Evolutionary conservation across 2,888 invertebrate genomes (phyloP).

Genomic region (Limenitis camilla): DNA sequence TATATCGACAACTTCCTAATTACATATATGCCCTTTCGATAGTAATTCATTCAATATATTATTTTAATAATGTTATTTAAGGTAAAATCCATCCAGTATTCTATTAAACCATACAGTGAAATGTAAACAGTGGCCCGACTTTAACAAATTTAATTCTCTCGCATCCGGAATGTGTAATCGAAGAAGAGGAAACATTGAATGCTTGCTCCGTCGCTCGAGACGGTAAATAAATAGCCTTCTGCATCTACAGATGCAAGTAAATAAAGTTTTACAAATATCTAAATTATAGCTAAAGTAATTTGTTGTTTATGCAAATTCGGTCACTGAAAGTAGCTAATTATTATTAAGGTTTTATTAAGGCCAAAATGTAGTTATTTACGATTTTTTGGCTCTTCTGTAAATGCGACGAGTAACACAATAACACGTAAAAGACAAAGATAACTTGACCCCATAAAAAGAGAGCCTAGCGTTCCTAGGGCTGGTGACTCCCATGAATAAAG

Average conservation of each 20-base stretch:
- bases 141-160: constrained; percentile 39
- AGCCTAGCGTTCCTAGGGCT: too few relatives aligned
- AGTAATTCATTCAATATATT: neutral
- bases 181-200: constrained; percentile 25
- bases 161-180: constrained; percentile 40
- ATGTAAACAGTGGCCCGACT: constrained; percentile 26
- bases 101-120: neutral
- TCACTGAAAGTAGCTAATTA: neutral
- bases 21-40: too few relatives aligned
- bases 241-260: neutral
- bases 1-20: too few relatives aligned
- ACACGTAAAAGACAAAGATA: too few relatives aligned
- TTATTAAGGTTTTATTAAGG: too few relatives aligned
- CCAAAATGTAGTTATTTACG: too few relatives aligned
- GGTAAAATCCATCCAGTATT: constrained; percentile 4
- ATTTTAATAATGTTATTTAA: neutral
- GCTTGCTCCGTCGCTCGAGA: neutral
- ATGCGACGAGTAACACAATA: too few relatives aligned
- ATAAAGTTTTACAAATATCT: neutral
- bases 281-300: neutral
- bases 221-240: neutral
- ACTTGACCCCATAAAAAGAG: too few relatives aligned
- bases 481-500: too few relatives aligned
- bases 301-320: neutral
- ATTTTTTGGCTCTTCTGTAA: too few relatives aligned